Percentiles rank a stretch among this genome's conserved stretches.
Evolutionary conservation across 2,888 invertebrate genomes (phyloP).

Genomic region (Strigamia crassipes): DNA sequence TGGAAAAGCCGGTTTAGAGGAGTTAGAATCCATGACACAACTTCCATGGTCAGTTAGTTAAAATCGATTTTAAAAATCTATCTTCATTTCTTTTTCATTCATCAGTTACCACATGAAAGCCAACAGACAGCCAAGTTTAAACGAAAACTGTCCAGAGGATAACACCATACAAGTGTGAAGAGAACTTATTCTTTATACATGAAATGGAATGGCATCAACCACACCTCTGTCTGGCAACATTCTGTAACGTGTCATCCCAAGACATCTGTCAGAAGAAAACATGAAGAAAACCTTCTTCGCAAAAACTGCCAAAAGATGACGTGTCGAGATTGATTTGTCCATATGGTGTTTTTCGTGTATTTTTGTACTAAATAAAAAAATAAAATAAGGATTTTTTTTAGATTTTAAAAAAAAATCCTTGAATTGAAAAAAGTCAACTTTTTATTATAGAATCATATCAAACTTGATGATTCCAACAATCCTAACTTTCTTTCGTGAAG

Average conservation of each 20-base stretch:
- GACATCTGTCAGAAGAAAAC: conserved; percentile 16
- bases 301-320: background rate
- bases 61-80: background rate
- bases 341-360: conserved; percentile 16
- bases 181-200: conserved; percentile 4
- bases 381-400: background rate
- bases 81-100: background rate
- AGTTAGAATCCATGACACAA: conserved; percentile 46
- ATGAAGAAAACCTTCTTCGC: background rate
- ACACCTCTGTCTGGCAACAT: background rate
- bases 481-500: conserved; percentile 16
- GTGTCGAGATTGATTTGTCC: conserved; percentile 21
- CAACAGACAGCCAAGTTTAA: conserved; percentile 36
- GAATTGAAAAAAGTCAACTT: background rate
- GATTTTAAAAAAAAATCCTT: background rate
- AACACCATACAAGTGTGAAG: conserved; percentile 45
- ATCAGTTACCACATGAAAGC: conserved; percentile 44
- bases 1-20: conserved; percentile 45
- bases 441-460: conserved; percentile 21
- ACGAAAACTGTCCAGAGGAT: conserved; percentile 46
- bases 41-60: conserved; percentile 31
- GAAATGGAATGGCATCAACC: background rate
- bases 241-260: background rate
- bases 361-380: conserved; percentile 14
- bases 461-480: conserved; percentile 21